Percentiles rank a stretch among this genome's conserved stretches.
These are phyloP conservation scores for Acrobeloides nanus DNA, from an alignment of 2,888 invertebrate genomes.

Conservation along the genomic window DNA sequence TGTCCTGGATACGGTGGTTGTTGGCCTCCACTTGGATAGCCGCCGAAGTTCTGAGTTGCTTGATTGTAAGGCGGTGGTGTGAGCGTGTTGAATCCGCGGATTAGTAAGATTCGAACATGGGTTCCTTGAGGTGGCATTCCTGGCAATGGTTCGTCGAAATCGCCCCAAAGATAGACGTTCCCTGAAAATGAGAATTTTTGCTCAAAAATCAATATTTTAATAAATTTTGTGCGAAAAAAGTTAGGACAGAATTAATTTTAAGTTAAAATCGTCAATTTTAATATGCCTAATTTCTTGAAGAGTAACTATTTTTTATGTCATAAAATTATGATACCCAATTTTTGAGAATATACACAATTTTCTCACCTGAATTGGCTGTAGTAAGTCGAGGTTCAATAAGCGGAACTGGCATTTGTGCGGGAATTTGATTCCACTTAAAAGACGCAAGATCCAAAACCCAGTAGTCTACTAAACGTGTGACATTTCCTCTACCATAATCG, in stretches of 20 bases:
- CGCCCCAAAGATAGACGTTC: conserved; percentile 50
- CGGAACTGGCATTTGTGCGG: conserved; percentile 47
- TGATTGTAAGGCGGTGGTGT: conserved; percentile 25
- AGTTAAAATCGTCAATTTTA: not conserved
- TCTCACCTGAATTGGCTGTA: conserved; percentile 38
- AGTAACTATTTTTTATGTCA: too few relatives aligned
- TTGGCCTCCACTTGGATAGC: conserved; percentile 1
- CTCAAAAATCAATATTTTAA: conserved; percentile 2
- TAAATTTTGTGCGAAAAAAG: not conserved
- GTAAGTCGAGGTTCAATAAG: conserved; percentile 50
- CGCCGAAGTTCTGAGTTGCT: conserved; percentile 14
- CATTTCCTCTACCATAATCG: conserved; percentile 40
- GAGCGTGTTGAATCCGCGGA: conserved; percentile 25
- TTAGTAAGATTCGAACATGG: conserved; percentile 43
- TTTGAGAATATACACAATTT: not conserved
- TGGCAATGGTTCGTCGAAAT: conserved; percentile 50
- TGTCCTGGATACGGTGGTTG: too few relatives aligned
- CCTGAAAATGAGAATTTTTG: conserved; percentile 23
- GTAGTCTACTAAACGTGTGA: conserved; percentile 42
- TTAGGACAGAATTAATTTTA: not conserved
- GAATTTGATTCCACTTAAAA: conserved; percentile 48
- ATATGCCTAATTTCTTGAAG: not conserved
- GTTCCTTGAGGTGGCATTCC: conserved; percentile 49
- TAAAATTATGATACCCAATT: not conserved
- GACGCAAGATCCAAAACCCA: conserved; percentile 47